Evolutionary conservation across 1,140 invertebrate species (phyloP), one percentile per base, ranked within the genome.

Genomic region (Calephelis virginiensis): DNA sequence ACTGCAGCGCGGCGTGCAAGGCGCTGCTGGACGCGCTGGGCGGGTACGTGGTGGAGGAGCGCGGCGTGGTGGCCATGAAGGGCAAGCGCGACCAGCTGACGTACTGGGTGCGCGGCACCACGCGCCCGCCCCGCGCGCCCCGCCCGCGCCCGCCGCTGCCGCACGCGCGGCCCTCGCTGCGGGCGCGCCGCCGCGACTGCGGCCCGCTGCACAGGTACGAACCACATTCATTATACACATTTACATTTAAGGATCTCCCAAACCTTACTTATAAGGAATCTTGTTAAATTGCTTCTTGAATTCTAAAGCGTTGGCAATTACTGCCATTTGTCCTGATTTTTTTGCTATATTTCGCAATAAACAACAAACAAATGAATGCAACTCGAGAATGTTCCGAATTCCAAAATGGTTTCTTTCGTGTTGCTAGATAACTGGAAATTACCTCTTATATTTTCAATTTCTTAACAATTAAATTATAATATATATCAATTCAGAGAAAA

Each of bases 1-100:
- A 99, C 91, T 98, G 98, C 78, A 98, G 97, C 77, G 85, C 92
- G 6, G 94, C 96, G 61, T 97, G 97, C 80, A 97, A 97, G 81
- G 89, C 94, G n/a, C 93, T 96, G 0, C 86, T 99, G 17, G 96
- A 97, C 73, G 95, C 96, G 83, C 92, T 98, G 43, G 97, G 97
- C 3, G 97, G 97, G 12, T 98, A 98, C 80, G 91, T 91, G 10
- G 72, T 96, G 7, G 91, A 94, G 46, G 96, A 97, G 75, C 93
- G 97, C 7, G 97, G 97, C 0, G 71, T 96, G 2, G 94, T 98
- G 1, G 89, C 93, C 0, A 96, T 98, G 94, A 98, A 98, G 89
- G 97, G 96, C 8, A 97, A 97, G 85, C 95, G 95, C 0, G 94
- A 97, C 40, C 94, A 96, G 75, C 80, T 95, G 56, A 98, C 97